phyloP scores from a whole-genome alignment of 2,113 vertebrate species.

The Phycodurus eques region DNA sequence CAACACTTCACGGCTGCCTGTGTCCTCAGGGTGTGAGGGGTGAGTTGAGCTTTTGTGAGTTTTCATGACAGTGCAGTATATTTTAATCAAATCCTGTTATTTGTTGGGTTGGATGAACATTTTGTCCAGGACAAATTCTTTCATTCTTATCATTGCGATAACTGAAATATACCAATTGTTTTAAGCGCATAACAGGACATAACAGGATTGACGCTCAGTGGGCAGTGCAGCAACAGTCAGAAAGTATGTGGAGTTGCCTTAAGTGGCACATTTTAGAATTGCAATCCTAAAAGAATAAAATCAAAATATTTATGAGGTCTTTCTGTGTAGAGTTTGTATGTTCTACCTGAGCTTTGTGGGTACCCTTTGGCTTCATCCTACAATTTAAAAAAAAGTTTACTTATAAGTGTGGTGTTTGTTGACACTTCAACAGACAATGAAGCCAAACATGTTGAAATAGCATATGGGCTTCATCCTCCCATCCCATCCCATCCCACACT shows the following conservation, averaged over 20 bases:
- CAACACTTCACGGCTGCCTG: conserved; percentile 71
- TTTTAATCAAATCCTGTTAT: not conserved
- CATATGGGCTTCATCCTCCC: not conserved
- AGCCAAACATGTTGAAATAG: not conserved
- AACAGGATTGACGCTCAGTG: not conserved
- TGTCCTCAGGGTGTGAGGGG: conserved; percentile 78
- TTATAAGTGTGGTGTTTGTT: too few relatives aligned
- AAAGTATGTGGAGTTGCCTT: too few relatives aligned
- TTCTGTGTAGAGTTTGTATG: too few relatives aligned
- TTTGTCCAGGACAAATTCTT: not conserved
- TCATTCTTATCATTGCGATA: not conserved
- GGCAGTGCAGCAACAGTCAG: too few relatives aligned
- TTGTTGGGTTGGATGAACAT: not conserved
- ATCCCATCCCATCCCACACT: conserved; percentile 7
- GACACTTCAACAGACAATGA: too few relatives aligned
- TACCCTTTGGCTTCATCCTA: too few relatives aligned
- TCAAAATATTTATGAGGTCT: not conserved
- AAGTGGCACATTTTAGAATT: too few relatives aligned
- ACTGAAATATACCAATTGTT: not conserved
- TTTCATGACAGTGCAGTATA: not conserved
- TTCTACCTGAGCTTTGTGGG: too few relatives aligned
- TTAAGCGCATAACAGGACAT: not conserved
- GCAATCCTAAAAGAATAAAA: not conserved
- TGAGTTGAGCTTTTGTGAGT: conserved; percentile 54
- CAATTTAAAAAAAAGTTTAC: too few relatives aligned